phyloP scores from a whole-genome alignment of 2,113 vertebrate species.

The Pseudonaja textilis region DNA sequence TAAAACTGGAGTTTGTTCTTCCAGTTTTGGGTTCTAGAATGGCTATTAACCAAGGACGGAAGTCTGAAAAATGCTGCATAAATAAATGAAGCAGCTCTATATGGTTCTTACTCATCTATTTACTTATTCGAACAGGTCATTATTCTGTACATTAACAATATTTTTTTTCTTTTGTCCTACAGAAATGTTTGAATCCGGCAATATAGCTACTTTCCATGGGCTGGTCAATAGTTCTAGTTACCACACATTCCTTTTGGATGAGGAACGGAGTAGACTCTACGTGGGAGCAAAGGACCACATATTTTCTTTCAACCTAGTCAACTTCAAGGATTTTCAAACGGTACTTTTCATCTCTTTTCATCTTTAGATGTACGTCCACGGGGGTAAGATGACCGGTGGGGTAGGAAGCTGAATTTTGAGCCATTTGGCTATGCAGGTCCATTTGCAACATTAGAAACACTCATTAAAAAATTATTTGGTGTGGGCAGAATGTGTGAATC shows the following conservation, averaged over 20 bases:
- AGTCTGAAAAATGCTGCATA: not conserved
- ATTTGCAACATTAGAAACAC: not conserved
- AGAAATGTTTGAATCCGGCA: conserved; percentile 98
- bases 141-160: conserved; percentile 35
- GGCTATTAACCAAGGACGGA: not conserved
- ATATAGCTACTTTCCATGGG: conserved; percentile 88
- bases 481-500: not conserved
- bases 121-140: not conserved
- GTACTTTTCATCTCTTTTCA: conserved; percentile 62
- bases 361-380: not conserved
- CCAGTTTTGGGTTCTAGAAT: not conserved
- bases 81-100: not conserved
- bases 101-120: not conserved
- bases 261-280: conserved; percentile 89
- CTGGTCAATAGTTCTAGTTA: conserved; percentile 92
- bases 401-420: not conserved
- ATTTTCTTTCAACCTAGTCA: conserved; percentile 94
- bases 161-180: conserved; percentile 62
- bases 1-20: not conserved
- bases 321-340: conserved; percentile 93
- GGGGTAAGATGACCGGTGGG: not conserved
- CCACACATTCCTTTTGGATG: conserved; percentile 95
- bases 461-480: not conserved
- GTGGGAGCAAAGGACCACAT: conserved; percentile 98
- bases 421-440: not conserved